Evolutionary conservation across 1,140 invertebrate species (phyloP).

Genomic region (Dinoponera quadriceps): DNA sequence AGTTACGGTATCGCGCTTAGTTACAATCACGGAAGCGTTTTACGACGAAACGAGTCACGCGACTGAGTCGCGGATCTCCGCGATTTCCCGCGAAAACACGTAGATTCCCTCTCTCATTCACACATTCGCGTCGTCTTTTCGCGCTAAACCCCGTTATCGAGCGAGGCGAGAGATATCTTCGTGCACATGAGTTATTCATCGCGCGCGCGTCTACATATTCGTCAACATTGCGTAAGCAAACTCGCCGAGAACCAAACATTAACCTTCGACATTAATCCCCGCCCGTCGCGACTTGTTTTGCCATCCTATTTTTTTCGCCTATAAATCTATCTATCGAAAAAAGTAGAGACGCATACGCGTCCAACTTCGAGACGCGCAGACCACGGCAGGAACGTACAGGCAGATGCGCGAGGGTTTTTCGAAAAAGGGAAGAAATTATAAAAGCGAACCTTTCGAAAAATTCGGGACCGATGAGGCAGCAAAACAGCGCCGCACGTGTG

Average conservation of each 20-base stretch:
- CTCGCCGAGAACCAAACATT: neutral
- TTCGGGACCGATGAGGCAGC: too few species aligned
- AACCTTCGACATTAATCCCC: neutral
- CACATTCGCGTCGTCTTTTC: slow-evolving; percentile 3
- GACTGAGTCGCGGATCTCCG: neutral
- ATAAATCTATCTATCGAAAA: too few species aligned
- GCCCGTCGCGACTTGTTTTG: too few species aligned
- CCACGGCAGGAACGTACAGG: too few species aligned
- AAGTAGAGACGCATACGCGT: too few species aligned
- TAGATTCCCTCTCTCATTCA: neutral
- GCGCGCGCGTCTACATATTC: neutral
- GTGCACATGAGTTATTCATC: neutral
- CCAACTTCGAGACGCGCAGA: too few species aligned
- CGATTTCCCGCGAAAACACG: slow-evolving; percentile 32
- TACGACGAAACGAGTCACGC: slow-evolving; percentile 40
- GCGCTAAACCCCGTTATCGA: neutral
- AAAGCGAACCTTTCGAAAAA: too few species aligned
- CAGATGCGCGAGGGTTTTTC: too few species aligned
- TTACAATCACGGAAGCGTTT: too few species aligned
- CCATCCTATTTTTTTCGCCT: too few species aligned
- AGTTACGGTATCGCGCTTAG: slow-evolving; percentile 21
- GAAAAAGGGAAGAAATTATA: too few species aligned
- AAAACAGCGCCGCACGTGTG: neutral
- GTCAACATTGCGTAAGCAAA: slow-evolving; percentile 20
- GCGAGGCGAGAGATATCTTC: too few species aligned